Evolutionary conservation across 2,888 invertebrate genomes (phyloP), one percentile per base, ranked within the genome.

Genomic region (Zootermopsis nevadensis): DNA sequence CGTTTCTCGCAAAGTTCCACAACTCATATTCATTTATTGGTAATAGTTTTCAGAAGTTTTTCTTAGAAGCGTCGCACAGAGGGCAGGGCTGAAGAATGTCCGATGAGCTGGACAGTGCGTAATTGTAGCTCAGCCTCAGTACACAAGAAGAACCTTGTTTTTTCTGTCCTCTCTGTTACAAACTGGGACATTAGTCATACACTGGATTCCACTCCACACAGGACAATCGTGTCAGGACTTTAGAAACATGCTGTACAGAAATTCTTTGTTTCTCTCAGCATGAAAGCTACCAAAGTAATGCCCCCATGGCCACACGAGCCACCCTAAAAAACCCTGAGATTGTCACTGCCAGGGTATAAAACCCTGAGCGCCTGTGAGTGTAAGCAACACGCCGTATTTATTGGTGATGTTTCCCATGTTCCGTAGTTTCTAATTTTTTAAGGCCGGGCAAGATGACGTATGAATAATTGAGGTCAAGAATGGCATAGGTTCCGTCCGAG

Each of bases 381-480:
- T 0, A 22, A 19, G 1, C 19, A 48, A 48, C 1, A 4, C 1
- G n/a, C 27, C 42, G 76, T 76, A 76, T 76, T 76, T 76, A 76
- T 76, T 19, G 76, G 38, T 48, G 76, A 76, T 76, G 76, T 76
- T 76, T 30, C 12, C n/a, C 76, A 19, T 76, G 76, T 76, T 76
- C 24, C 10, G 27, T 76, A 76, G n/a, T 76, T 35, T 27, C 42
- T 76, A 76, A 76, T 38, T 76, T 76, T 76, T 76, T 76, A 35
- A 35, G 38, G 27, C 42, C 12, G 22, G 60, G 60, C 27, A 60
- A 8, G n/a, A 60, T 60, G n/a, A 60, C 7, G 6, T 27, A 60
- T 60, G 60, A 60, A 60, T 60, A 60, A 60, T 27, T 60, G 60
- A 60, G 60, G 60, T 27, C 60, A 60, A 60, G 60, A 60, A 60